Conservation (phyloP, 2,888 invertebrate genomes). For the Synanthedon tipuliformis region DNA sequence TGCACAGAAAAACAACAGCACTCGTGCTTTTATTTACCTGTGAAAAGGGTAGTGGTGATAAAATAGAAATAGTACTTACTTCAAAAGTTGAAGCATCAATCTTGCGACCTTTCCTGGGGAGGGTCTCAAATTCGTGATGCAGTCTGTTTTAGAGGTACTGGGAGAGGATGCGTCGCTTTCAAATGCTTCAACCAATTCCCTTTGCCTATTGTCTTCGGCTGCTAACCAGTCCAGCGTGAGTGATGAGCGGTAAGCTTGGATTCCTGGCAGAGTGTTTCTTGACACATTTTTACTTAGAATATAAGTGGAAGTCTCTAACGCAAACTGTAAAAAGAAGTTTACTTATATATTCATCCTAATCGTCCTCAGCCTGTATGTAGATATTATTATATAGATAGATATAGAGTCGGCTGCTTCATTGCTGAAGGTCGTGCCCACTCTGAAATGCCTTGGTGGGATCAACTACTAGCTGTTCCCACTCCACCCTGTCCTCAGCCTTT, state of each 20-base stretch:
- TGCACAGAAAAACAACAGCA: no score
- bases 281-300: slow-evolving; percentile 19
- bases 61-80: slow-evolving; percentile 32
- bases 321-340: slow-evolving; percentile 15
- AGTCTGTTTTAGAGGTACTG: slow-evolving; percentile 26
- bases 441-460: no score
- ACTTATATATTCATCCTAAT: no score
- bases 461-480: no score
- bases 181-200: slow-evolving; percentile 39
- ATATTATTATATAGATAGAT: no score
- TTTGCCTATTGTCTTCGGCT: slow-evolving; percentile 42
- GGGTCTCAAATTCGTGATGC: slow-evolving; percentile 36
- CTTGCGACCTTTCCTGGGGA: slow-evolving; percentile 44
- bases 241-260: slow-evolving; percentile 43
- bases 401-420: no score
- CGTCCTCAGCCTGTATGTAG: no score
- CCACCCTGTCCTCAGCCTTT: no score
- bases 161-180: slow-evolving; percentile 31
- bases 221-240: slow-evolving; percentile 51
- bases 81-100: slow-evolving; percentile 46
- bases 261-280: slow-evolving; percentile 28
- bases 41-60: neutral
- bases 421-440: no score
- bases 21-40: no score
- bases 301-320: slow-evolving; percentile 11